phyloP scores from a whole-genome alignment of 2,888 invertebrate species.

The Helleia helle region DNA sequence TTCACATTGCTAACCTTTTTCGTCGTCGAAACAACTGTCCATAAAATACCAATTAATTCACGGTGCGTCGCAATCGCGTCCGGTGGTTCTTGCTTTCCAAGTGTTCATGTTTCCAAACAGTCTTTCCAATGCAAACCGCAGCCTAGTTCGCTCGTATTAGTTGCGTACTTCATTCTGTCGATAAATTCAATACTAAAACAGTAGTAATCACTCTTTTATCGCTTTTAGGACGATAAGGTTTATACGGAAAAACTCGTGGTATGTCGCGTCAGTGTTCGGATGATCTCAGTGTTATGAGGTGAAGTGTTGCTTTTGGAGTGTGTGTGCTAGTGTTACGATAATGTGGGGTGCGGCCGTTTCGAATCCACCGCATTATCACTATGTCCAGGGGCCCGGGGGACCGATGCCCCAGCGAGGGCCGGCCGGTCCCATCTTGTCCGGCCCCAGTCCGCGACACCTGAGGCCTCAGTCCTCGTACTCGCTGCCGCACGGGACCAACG shows the following conservation, averaged over 20 bases:
- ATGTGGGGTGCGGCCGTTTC: conserved; percentile 70
- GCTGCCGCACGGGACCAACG: conserved; percentile 70
- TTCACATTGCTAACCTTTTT: conserved; percentile 46
- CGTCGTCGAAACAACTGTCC: conserved; percentile 56
- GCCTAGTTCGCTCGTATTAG: conserved; percentile 45
- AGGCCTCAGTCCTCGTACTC: conserved; percentile 69
- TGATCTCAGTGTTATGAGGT: conserved; percentile 49
- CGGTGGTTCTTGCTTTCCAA: conserved; percentile 66
- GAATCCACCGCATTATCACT: conserved; percentile 61
- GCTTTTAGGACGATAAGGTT: conserved; percentile 49
- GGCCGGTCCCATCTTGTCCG: conserved; percentile 48
- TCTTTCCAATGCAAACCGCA: conserved; percentile 61
- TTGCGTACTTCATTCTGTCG: conserved; percentile 32
- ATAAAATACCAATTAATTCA: conserved; percentile 65
- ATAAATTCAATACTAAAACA: conserved; percentile 38
- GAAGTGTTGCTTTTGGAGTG: conserved; percentile 31
- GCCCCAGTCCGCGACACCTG: conserved; percentile 49
- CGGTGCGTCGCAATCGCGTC: conserved; percentile 61
- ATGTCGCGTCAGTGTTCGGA: conserved; percentile 48
- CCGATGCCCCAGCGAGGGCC: conserved; percentile 47
- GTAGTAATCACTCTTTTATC: conserved; percentile 49
- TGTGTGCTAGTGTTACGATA: conserved; percentile 25
- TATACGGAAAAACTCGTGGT: conserved; percentile 35
- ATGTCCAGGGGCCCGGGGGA: conserved; percentile 49
- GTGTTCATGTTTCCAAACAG: conserved; percentile 54